phyloP scores from a whole-genome alignment of 2,888 invertebrate species.

The Protodeltote pygarga region DNA sequence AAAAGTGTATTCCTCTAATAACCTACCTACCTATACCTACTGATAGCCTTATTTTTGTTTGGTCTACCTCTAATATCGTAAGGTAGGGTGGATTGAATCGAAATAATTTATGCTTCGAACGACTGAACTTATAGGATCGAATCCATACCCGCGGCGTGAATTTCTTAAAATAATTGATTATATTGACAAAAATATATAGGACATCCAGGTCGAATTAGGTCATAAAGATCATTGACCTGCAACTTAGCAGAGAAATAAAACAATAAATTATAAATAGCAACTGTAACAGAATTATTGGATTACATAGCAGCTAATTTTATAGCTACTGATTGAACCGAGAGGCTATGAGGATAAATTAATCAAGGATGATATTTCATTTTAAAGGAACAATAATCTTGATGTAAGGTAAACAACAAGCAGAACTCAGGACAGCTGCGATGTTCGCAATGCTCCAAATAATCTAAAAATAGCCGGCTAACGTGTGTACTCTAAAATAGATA shows the following conservation, averaged over 20 bases:
- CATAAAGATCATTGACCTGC: slow-evolving; percentile 30
- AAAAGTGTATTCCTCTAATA: too few relatives aligned
- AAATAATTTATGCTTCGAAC: too few relatives aligned
- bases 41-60: too few relatives aligned
- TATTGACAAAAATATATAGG: slow-evolving; percentile 12
- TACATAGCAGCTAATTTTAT: background rate
- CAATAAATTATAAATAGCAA: background rate
- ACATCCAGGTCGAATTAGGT: slow-evolving; percentile 35
- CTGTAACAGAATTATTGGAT: background rate
- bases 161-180: slow-evolving; percentile 37
- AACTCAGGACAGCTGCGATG: slow-evolving; percentile 66
- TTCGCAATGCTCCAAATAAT: slow-evolving; percentile 74
- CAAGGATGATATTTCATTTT: slow-evolving; percentile 17
- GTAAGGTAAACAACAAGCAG: slow-evolving; percentile 79
- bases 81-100: too few relatives aligned
- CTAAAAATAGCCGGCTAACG: slow-evolving; percentile 81
- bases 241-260: background rate
- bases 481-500: slow-evolving; percentile 76
- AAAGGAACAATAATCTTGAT: slow-evolving; percentile 33
- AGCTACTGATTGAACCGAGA: background rate
- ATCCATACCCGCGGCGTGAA: slow-evolving; percentile 4
- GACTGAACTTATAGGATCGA: too few relatives aligned
- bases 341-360: slow-evolving; percentile 7
- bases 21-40: too few relatives aligned
- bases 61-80: too few relatives aligned